A percentile compares a stretch with the other conserved stretches of the same genome.
Evolutionary conservation across 2,888 invertebrate species (phyloP).

Genomic region (Ashinkailepas kermadecensis): DNA sequence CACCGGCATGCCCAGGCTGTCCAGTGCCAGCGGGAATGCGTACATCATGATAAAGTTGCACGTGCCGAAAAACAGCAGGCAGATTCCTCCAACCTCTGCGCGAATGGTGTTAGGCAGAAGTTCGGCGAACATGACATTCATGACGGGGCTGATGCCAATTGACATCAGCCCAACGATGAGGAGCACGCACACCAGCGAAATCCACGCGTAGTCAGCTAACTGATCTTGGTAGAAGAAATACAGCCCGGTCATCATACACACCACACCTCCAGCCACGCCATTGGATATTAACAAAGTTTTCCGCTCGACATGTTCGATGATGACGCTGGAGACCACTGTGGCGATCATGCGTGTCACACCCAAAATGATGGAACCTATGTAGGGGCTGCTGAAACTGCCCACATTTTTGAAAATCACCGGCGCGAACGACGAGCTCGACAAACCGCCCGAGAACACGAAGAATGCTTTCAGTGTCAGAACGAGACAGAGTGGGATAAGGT

Average conservation of each 20-base stretch:
- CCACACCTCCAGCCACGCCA: background rate
- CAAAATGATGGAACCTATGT: background rate
- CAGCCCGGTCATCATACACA: background rate
- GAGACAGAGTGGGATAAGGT: background rate
- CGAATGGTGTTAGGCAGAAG: background rate
- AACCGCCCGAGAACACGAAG: background rate
- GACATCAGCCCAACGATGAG: background rate
- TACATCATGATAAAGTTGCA: background rate
- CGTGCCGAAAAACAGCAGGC: background rate
- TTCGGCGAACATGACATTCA: background rate
- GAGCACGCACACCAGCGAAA: background rate
- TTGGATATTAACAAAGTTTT: background rate
- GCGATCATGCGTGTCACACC: background rate
- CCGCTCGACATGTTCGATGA: background rate
- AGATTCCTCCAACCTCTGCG: background rate
- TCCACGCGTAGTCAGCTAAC: background rate
- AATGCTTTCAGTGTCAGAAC: background rate
- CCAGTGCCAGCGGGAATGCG: background rate
- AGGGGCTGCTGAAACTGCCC: background rate
- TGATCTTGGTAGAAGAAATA: background rate
- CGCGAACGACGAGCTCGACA: background rate
- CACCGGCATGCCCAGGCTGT: background rate
- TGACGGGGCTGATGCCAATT: background rate
- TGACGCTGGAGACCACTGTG: background rate
- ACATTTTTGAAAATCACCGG: background rate